These are phyloP conservation scores for Psittacula derbiana DNA, from an alignment of 2,797 vertebrate species.

Conservation along the genomic window DNA sequence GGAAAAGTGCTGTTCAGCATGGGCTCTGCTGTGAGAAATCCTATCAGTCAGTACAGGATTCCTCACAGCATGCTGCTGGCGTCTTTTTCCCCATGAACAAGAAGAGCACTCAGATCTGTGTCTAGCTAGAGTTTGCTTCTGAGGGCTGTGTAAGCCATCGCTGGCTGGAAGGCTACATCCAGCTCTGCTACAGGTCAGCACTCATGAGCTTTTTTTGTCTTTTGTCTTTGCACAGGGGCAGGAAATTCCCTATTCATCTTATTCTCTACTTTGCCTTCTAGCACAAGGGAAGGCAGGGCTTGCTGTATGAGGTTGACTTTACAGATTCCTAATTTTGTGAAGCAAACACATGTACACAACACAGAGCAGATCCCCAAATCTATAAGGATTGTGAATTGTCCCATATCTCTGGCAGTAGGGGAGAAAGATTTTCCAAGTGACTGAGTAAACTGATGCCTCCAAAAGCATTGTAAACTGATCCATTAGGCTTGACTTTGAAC, in stretches of 20 bases:
- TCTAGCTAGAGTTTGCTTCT: not conserved
- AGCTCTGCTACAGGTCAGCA: not conserved
- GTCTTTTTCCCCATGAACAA: not conserved
- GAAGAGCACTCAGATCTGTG: not conserved
- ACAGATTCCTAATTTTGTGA: slow-evolving; percentile 36
- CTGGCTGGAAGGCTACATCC: not conserved
- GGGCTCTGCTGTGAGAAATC: not conserved
- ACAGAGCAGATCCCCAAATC: slow-evolving; percentile 43
- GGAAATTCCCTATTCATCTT: not conserved
- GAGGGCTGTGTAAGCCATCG: rapidly evolving
- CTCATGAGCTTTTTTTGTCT: not conserved
- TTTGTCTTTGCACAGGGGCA: not conserved
- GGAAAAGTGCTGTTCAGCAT: not conserved
- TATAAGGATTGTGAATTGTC: slow-evolving; percentile 5
- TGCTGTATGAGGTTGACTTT: not conserved
- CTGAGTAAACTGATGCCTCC: slow-evolving; percentile 34
- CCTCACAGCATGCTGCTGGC: not conserved
- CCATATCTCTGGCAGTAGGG: not conserved
- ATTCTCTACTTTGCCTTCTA: not conserved
- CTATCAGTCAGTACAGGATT: not conserved
- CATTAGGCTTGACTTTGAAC: not conserved
- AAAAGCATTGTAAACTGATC: slow-evolving; percentile 32
- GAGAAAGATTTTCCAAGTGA: slow-evolving; percentile 41
- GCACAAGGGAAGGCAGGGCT: not conserved
- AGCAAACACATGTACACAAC: slow-evolving; percentile 30